Conservation (phyloP, 2,113 vertebrate species). For the Triplophysa dalaica region DNA sequence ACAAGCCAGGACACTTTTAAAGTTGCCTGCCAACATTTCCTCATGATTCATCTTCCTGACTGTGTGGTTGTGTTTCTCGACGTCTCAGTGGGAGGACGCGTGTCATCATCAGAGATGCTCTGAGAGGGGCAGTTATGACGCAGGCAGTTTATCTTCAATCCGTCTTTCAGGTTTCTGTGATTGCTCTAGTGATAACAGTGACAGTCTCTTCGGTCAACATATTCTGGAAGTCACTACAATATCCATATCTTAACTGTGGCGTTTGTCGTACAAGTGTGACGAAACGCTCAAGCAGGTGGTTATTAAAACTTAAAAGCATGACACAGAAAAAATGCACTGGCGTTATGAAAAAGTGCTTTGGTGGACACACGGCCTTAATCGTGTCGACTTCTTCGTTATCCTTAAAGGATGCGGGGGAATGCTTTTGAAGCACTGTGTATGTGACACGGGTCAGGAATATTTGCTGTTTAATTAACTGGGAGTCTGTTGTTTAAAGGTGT, state of each 20-base stretch:
- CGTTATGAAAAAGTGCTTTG: no score
- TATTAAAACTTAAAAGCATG: no score
- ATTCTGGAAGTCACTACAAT: no score
- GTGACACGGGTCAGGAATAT: neutral
- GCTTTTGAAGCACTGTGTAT: neutral
- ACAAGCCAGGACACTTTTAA: slow-evolving; percentile 58
- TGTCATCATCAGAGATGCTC: slow-evolving; percentile 53
- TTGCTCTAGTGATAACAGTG: no score
- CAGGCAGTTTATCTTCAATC: no score
- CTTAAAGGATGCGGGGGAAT: neutral
- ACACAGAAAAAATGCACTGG: no score
- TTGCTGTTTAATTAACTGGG: slow-evolving; percentile 7
- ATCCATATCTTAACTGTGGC: no score
- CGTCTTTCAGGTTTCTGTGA: no score
- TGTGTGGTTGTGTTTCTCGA: slow-evolving; percentile 65
- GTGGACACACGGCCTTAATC: neutral
- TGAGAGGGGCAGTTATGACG: slow-evolving; percentile 32
- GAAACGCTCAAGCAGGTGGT: no score
- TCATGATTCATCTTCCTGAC: slow-evolving; percentile 44
- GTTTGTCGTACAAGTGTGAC: no score
- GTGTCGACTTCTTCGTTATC: neutral
- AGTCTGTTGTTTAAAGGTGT: slow-evolving; percentile 54
- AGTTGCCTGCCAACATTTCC: slow-evolving; percentile 60
- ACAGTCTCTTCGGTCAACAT: no score
- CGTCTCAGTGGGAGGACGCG: no score